Percentiles rank a stretch among this genome's conserved stretches.
Conservation (phyloP, 2,797 vertebrate species). For the Squalus acanthias region DNA sequence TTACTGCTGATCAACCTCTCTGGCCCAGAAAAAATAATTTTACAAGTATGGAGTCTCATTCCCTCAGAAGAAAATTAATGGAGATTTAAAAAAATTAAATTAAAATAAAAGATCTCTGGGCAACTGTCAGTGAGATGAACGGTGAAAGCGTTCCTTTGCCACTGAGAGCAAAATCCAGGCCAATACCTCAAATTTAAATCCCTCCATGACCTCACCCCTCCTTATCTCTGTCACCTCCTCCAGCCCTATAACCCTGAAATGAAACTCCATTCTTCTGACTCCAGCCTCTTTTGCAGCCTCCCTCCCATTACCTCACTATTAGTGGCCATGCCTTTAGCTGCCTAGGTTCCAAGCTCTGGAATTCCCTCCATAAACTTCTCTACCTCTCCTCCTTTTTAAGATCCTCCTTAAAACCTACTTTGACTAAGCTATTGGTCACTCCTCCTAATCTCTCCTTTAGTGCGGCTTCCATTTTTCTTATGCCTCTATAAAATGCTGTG, state of each 20-base stretch:
- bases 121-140: too few relatives aligned
- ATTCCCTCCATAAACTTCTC: neutral
- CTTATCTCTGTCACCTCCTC: neutral
- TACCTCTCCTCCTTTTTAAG: neutral
- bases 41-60: too few relatives aligned
- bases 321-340: neutral
- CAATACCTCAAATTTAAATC: neutral
- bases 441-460: neutral
- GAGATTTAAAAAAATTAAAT: neutral
- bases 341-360: neutral
- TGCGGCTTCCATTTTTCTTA: neutral
- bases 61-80: too few relatives aligned
- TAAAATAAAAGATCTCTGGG: too few relatives aligned
- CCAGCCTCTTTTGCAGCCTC: neutral
- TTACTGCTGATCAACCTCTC: too few relatives aligned
- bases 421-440: neutral
- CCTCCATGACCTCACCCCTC: neutral
- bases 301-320: neutral
- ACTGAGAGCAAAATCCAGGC: too few relatives aligned
- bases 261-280: neutral
- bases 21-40: too few relatives aligned
- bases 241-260: neutral
- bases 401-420: neutral
- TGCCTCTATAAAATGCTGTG: neutral
- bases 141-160: too few relatives aligned